Evolutionary conservation across 2,888 invertebrate genomes (phyloP).

Genomic region (Galerucella pusilla): DNA sequence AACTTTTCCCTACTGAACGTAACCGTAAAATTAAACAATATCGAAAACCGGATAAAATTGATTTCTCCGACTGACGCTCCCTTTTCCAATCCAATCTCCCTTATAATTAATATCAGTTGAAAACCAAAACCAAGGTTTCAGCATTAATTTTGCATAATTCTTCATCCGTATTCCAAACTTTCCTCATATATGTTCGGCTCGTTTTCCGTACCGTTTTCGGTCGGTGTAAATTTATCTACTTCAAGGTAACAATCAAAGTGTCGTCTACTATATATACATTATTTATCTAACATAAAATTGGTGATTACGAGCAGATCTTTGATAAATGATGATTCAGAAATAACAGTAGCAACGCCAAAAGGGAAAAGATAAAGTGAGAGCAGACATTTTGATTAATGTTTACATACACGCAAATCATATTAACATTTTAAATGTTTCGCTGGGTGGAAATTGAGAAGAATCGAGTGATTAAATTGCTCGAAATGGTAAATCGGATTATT

Average conservation of each 20-base stretch:
- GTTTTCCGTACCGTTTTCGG: neutral
- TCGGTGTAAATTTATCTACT: conserved; percentile 43
- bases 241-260: conserved; percentile 47
- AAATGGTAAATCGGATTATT: neutral
- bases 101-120: conserved; percentile 36
- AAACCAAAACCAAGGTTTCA: conserved; percentile 37
- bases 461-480: too few species aligned
- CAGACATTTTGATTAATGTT: conserved; percentile 59
- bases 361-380: conserved; percentile 56
- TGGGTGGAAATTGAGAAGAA: conserved; percentile 30
- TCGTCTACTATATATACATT: conserved; percentile 44
- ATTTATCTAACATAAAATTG: conserved; percentile 53
- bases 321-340: conserved; percentile 61
- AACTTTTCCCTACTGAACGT: neutral
- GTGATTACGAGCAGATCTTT: conserved; percentile 57
- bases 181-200: conserved; percentile 29
- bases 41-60: conserved; percentile 18
- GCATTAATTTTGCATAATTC: conserved; percentile 44
- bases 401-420: conserved; percentile 60
- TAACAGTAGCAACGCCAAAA: conserved; percentile 54
- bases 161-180: conserved; percentile 39
- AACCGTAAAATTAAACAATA: neutral
- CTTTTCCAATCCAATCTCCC: conserved; percentile 28
- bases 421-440: conserved; percentile 58
- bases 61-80: conserved; percentile 27